Base-by-base conservation (phyloP, 1,140 invertebrate species). In the Druon quercuslanigerum region DNA sequence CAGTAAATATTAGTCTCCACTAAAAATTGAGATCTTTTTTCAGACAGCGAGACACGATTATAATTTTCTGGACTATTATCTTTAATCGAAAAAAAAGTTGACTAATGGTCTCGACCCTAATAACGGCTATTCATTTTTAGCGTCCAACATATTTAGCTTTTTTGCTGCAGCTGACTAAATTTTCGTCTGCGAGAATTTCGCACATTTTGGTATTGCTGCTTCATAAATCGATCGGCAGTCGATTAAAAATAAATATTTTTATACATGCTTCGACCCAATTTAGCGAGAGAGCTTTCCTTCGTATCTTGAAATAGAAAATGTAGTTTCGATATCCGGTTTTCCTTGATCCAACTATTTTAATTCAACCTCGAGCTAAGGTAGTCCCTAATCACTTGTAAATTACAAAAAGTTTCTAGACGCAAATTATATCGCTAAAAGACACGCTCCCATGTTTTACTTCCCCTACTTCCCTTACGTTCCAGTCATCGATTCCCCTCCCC, bases 231-330 rank as follows among this genome's bases (percentile, higher is more conserved):
- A 40, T 66, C 57, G 16, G 11, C 4, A 60, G 50, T 54, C 17
- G 73, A 75, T 57, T 57, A 51, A 50, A 70, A n/a, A 19, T 74
- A 51, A 50, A 74, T 74, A 70, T 81, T 82, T 81, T 83, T 76
- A 57, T 33, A 71, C 60, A 66, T 12, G 56, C 76, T 60, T 25
- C 25, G 60, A 78, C 75, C 73, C 57, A 81, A 3, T 66, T 66
- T 40, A 40, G n/a, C 33, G 14, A 16, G 7, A 17, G 2, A 66
- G 25, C 40, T 66, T 66, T 66, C 60, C 16, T 16, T 40, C 12
- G 12, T 66, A 40, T 40, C 60, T 33, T 66, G 25, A 66, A 66
- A 66, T 66, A 66, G 60, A 25, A 40, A 25, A 66, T n/a, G 40
- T 40, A 40, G 33, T 14, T 46, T 46, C 50, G 50, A 73, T 79